These are phyloP conservation scores for Lichenostomus cassidix DNA, from an alignment of 2,113 vertebrate genomes.

Conservation along the genomic window DNA sequence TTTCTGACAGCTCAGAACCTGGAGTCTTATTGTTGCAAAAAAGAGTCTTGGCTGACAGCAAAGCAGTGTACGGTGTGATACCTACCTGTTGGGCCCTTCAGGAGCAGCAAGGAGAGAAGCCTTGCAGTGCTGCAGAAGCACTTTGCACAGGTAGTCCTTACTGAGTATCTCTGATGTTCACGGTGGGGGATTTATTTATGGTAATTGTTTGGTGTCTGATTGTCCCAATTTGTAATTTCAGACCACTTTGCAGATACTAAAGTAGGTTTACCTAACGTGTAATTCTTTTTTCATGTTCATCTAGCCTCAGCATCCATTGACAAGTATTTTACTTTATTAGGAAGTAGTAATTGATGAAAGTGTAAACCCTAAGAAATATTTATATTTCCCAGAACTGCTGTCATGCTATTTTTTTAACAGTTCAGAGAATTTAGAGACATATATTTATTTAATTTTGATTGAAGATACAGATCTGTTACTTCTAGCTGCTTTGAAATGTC, in stretches of 20 bases:
- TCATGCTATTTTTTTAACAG: neutral
- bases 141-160: neutral
- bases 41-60: neutral
- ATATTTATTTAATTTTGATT: neutral
- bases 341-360: neutral
- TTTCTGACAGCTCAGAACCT: neutral
- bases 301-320: neutral
- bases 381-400: neutral
- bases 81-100: neutral
- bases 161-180: neutral
- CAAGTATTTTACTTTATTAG: neutral
- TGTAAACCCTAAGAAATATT: neutral
- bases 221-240: neutral
- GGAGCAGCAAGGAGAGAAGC: neutral
- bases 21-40: neutral
- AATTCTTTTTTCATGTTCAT: neutral
- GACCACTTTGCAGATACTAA: neutral
- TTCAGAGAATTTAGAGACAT: neutral
- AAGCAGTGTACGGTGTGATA: fast-evolving
- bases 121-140: neutral
- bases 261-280: neutral
- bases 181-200: neutral
- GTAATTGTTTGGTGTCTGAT: neutral
- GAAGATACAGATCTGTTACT: neutral
- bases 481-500: neutral